Percentiles rank a stretch among this genome's conserved stretches.
Evolutionary conservation across 2,888 invertebrate genomes (phyloP).

Genomic region (Pachydiplax longipennis): DNA sequence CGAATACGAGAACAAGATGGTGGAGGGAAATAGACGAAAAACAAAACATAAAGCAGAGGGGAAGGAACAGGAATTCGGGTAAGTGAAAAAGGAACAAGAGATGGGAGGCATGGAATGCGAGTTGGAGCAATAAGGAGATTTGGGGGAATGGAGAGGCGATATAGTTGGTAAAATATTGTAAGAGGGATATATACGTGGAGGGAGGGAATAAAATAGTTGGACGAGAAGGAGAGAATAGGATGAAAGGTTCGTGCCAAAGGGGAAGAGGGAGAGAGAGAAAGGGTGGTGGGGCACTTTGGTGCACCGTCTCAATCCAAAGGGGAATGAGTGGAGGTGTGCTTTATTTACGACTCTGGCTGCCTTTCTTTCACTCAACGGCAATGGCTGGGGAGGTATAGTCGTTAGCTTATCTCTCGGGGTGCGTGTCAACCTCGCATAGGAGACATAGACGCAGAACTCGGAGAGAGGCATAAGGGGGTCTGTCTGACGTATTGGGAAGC

Average conservation of each 20-base stretch:
- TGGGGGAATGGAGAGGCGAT: neutral
- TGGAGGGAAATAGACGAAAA: no score
- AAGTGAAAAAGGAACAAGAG: no score
- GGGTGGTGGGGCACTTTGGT: neutral
- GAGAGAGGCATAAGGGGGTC: neutral
- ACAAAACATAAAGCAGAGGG: no score
- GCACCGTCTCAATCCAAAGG: neutral
- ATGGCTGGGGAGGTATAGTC: neutral
- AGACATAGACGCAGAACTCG: neutral
- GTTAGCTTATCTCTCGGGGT: conserved; percentile 9
- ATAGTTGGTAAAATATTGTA: neutral
- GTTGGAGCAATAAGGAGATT: no score
- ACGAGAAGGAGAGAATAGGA: neutral
- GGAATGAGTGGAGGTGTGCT: neutral
- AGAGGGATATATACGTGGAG: neutral
- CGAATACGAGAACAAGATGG: no score
- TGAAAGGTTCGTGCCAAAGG: neutral
- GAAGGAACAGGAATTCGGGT: no score
- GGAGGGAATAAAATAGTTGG: neutral
- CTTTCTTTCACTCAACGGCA: conserved; percentile 16
- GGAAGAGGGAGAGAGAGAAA: neutral
- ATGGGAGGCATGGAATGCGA: no score
- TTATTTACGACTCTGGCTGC: neutral
- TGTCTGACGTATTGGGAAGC: neutral
- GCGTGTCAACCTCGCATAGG: conserved; percentile 22